These are phyloP conservation scores for Himalopsyche anomala DNA, from an alignment of 2,888 invertebrate genomes.

Conservation along the genomic window DNA sequence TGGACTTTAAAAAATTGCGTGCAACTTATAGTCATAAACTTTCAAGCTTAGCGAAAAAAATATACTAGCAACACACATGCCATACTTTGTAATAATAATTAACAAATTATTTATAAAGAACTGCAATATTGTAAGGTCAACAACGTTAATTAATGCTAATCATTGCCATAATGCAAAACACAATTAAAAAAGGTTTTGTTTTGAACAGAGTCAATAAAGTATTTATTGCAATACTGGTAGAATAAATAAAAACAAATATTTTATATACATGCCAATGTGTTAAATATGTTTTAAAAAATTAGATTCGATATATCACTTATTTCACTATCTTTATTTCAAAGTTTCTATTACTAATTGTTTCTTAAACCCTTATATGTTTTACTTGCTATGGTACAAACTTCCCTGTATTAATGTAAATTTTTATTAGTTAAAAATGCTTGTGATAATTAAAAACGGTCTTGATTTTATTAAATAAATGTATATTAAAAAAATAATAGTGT, in stretches of 20 bases:
- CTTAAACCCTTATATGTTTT: no score
- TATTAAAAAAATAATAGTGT: no score
- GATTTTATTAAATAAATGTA: no score
- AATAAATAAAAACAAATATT: background rate
- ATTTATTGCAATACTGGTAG: background rate
- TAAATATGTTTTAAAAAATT: no score
- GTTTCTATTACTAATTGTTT: no score
- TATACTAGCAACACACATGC: background rate
- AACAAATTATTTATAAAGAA: background rate
- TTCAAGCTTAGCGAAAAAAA: background rate
- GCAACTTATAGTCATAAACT: background rate
- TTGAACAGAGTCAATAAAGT: background rate
- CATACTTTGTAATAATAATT: background rate
- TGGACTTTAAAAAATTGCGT: background rate
- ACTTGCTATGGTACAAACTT: no score
- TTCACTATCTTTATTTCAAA: no score
- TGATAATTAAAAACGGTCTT: no score
- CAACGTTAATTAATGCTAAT: background rate
- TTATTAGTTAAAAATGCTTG: no score
- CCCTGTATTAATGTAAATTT: no score
- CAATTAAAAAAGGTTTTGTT: background rate
- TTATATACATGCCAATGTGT: no score
- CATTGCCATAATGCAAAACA: background rate
- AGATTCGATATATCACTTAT: no score
- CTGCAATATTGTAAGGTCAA: background rate